phyloP scores from a whole-genome alignment of 2,797 vertebrate species.

The Phoebastria nigripes region DNA sequence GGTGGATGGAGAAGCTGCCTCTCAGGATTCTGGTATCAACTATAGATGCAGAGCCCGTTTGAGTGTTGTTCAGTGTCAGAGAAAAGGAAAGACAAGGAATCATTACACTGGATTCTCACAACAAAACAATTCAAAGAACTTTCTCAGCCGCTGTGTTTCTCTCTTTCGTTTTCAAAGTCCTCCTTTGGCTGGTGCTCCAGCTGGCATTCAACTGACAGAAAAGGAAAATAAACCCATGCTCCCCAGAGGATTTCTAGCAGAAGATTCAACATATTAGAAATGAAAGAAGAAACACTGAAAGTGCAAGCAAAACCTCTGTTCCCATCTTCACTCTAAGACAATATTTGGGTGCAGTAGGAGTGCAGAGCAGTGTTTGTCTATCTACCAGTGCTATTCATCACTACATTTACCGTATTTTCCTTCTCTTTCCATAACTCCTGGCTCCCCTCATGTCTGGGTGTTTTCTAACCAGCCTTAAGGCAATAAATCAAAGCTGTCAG shows the following conservation, averaged over 20 bases:
- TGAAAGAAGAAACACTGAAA: background rate
- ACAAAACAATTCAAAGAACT: background rate
- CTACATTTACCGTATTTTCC: constrained; percentile 32
- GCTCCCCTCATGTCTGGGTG: constrained; percentile 62
- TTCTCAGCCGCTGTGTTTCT: background rate
- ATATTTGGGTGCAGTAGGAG: background rate
- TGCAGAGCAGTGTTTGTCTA: background rate
- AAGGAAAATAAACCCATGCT: background rate
- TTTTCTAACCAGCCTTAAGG: constrained; percentile 61
- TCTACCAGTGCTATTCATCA: constrained; percentile 46
- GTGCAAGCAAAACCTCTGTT: background rate
- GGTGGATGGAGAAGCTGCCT: background rate
- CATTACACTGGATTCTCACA: background rate
- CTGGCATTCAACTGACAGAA: background rate
- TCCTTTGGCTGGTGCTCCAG: background rate
- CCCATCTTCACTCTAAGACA: background rate
- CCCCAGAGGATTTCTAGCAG: background rate
- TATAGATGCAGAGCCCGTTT: background rate
- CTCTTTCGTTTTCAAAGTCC: background rate
- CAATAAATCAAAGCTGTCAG: constrained; percentile 72
- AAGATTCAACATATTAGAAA: background rate
- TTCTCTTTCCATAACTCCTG: constrained; percentile 60
- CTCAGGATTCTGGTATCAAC: background rate
- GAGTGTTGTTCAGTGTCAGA: background rate
- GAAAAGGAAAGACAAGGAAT: background rate